Evolutionary conservation across 35 echinoderm and acorn worm genomes (phyloP).

Genomic region (Heliocidaris erythrogramma): DNA sequence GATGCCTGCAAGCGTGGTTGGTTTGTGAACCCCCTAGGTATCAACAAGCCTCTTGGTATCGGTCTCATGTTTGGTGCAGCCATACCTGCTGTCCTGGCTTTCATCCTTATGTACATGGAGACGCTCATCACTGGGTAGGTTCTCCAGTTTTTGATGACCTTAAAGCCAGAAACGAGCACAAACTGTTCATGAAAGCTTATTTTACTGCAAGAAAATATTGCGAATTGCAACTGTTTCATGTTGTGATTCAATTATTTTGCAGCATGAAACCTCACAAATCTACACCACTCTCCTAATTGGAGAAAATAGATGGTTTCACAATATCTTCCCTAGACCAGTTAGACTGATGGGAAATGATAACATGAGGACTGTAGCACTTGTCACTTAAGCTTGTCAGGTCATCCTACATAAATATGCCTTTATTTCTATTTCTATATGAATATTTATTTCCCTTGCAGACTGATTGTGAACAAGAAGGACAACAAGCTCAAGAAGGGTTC

Average conservation of each 20-base stretch:
- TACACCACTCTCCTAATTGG: no score
- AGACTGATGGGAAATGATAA: no score
- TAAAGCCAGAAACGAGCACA: background rate
- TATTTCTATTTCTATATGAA: slow-evolving; percentile 5
- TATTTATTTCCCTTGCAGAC: slow-evolving; percentile 51
- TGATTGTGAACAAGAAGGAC: slow-evolving; percentile 95
- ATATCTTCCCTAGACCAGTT: no score
- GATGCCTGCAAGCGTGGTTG: slow-evolving; percentile 86
- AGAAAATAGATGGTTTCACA: no score
- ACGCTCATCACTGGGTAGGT: slow-evolving; percentile 86
- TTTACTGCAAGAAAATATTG: background rate
- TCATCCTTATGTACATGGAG: slow-evolving; percentile 98
- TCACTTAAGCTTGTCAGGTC: background rate
- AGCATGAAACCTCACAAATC: no score
- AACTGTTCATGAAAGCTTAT: background rate
- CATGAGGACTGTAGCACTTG: no score
- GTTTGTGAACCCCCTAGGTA: slow-evolving; percentile 83
- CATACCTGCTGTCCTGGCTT: slow-evolving; percentile 80
- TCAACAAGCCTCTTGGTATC: slow-evolving; percentile 49
- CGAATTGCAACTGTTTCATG: background rate
- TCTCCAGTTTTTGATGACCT: background rate
- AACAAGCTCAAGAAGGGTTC: slow-evolving; percentile 85
- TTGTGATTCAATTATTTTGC: background rate
- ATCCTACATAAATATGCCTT: background rate
- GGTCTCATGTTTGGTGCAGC: slow-evolving; percentile 73